Evolutionary conservation across 2,888 invertebrate genomes (phyloP).

Genomic region (Pachycephus smyrnensis): DNA sequence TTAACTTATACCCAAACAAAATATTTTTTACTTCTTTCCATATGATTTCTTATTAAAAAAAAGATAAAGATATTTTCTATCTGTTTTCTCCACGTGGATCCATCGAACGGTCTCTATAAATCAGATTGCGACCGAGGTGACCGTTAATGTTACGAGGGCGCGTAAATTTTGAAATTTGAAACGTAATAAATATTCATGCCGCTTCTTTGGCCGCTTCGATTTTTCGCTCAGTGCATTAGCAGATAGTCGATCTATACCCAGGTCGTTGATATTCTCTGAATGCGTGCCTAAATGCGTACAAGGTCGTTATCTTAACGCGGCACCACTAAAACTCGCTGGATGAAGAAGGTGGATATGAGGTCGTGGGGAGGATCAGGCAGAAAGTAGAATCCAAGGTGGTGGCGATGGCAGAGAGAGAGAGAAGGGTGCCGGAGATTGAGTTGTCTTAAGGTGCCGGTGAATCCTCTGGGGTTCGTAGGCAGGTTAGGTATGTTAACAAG

Average conservation of each 20-base stretch:
- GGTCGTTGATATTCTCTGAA: slow-evolving; percentile 37
- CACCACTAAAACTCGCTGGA: slow-evolving; percentile 33
- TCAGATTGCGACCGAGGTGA: background rate
- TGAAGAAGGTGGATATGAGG: slow-evolving; percentile 18
- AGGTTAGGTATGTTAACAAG: slow-evolving; percentile 66
- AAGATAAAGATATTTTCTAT: background rate
- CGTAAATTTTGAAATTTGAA: background rate
- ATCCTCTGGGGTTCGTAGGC: slow-evolving; percentile 46
- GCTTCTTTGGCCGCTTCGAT: slow-evolving; percentile 30
- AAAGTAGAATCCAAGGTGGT: slow-evolving; percentile 4
- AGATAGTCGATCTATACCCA: slow-evolving; percentile 41
- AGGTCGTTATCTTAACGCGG: slow-evolving; percentile 54
- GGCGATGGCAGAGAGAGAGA: slow-evolving; percentile 12
- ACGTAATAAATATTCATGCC: slow-evolving; percentile 48
- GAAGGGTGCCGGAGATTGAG: slow-evolving; percentile 44
- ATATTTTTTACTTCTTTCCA: background rate
- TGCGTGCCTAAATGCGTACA: slow-evolving; percentile 46
- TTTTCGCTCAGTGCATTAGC: slow-evolving; percentile 51
- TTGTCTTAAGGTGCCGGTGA: slow-evolving; percentile 50
- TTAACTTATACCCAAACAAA: background rate
- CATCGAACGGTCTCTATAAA: background rate
- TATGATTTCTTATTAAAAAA: background rate
- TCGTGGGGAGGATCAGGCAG: slow-evolving; percentile 13
- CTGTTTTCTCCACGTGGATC: background rate
- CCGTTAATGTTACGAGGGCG: background rate